Conservation (phyloP, 2,888 invertebrate species). For the Auanema freiburgensis region DNA sequence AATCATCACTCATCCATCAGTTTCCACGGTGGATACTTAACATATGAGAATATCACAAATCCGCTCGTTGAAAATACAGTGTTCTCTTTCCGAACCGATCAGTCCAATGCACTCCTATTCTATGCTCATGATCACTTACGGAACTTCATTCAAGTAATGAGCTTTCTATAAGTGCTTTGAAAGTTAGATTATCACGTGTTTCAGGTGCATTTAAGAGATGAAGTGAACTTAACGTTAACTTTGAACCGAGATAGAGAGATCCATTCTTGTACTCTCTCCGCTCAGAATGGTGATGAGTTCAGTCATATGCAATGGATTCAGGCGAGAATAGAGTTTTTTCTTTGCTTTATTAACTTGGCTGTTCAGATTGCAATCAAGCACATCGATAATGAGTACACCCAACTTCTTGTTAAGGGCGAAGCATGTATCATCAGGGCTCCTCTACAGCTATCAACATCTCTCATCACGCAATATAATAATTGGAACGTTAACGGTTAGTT, state of each 20-base stretch:
- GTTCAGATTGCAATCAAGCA: slow-evolving; percentile 15
- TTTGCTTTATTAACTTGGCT: neutral
- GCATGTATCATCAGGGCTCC: slow-evolving; percentile 34
- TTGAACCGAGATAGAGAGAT: slow-evolving; percentile 48
- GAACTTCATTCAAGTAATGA: slow-evolving; percentile 54
- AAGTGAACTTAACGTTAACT: slow-evolving; percentile 50
- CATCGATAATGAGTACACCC: slow-evolving; percentile 2
- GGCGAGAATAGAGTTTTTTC: slow-evolving; percentile 10
- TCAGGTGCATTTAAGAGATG: slow-evolving; percentile 51
- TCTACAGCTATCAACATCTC: slow-evolving; percentile 18
- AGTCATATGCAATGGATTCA: slow-evolving; percentile 60
- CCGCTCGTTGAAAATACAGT: slow-evolving; percentile 6
- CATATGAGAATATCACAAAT: slow-evolving; percentile 37
- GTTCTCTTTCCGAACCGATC: slow-evolving; percentile 54
- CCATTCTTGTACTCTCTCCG: slow-evolving; percentile 41
- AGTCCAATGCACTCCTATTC: slow-evolving; percentile 47
- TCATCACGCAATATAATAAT: neutral
- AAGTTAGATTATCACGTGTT: slow-evolving; percentile 4
- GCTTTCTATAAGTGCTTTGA: neutral
- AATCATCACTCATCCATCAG: slow-evolving; percentile 49
- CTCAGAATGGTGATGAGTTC: slow-evolving; percentile 47
- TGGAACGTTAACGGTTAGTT: slow-evolving; percentile 18
- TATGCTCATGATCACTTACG: slow-evolving; percentile 58
- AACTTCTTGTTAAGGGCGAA: slow-evolving; percentile 33
- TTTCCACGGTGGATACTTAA: slow-evolving; percentile 53